Percentiles rank a stretch among this genome's conserved stretches.
These are phyloP conservation scores for Scaptomyza reducta DNA, from an alignment of 2,888 invertebrate species.

Conservation along the genomic window DNA sequence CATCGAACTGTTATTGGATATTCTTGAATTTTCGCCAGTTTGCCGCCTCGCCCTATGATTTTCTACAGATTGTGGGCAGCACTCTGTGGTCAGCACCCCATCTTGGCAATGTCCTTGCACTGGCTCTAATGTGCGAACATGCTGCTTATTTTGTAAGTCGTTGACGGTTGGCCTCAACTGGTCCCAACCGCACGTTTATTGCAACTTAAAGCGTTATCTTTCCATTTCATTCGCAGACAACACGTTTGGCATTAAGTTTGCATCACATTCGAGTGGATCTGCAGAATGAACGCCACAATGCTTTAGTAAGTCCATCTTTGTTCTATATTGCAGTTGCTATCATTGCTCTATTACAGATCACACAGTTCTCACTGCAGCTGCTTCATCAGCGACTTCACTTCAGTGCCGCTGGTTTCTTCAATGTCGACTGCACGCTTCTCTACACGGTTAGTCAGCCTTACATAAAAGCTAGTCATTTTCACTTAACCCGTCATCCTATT, in stretches of 20 bases:
- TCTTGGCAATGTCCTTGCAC: slow-evolving; percentile 75
- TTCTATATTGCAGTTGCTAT: background rate
- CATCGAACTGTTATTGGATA: slow-evolving; percentile 83
- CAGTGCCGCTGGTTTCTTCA: slow-evolving; percentile 85
- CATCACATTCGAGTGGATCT: slow-evolving; percentile 83
- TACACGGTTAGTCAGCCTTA: slow-evolving; percentile 82
- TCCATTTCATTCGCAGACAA: slow-evolving; percentile 79
- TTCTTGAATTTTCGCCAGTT: slow-evolving; percentile 79
- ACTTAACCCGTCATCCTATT: slow-evolving; percentile 28
- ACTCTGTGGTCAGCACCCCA: slow-evolving; percentile 80
- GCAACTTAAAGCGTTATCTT: background rate
- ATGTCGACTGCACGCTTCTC: slow-evolving; percentile 84
- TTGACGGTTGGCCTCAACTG: background rate
- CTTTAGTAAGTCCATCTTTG: slow-evolving; percentile 76
- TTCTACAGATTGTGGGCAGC: slow-evolving; percentile 71
- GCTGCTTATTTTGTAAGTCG: slow-evolving; percentile 80
- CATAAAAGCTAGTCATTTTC: background rate
- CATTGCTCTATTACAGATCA: slow-evolving; percentile 76
- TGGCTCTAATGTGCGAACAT: slow-evolving; percentile 80
- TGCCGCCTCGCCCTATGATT: slow-evolving; percentile 57
- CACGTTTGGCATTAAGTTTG: slow-evolving; percentile 82
- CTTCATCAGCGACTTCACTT: slow-evolving; percentile 84
- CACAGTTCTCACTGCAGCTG: slow-evolving; percentile 85
- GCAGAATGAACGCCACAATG: slow-evolving; percentile 82
- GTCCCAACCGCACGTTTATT: background rate